Evolutionary conservation across 2,888 invertebrate species (phyloP).

Genomic region (Drosophila neutralis): DNA sequence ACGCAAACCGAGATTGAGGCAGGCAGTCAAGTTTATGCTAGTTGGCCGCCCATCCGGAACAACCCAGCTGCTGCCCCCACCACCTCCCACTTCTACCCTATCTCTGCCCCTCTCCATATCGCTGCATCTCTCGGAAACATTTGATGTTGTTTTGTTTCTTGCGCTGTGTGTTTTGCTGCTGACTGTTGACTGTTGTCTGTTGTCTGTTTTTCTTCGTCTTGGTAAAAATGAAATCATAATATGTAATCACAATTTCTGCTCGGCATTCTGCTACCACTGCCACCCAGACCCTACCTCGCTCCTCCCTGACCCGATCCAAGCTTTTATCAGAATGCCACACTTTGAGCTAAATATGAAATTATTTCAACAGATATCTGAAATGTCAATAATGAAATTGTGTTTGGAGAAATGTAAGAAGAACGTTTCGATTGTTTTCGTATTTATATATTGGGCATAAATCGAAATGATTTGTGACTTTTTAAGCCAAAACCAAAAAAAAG

Average conservation of each 20-base stretch:
- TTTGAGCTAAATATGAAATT: not conserved
- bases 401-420: not conserved
- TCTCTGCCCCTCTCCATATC: not conserved
- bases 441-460: not conserved
- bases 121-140: not conserved
- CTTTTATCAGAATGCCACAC: not conserved
- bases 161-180: conserved; percentile 7
- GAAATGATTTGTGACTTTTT: not conserved
- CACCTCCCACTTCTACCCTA: not conserved
- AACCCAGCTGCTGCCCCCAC: not conserved
- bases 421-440: not conserved
- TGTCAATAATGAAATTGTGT: not conserved
- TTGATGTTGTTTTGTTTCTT: conserved; percentile 30
- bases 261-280: not conserved
- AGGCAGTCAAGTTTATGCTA: conserved; percentile 37
- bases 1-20: conserved; percentile 1
- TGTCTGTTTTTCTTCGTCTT: conserved; percentile 13
- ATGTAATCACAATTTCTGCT: conserved; percentile 43
- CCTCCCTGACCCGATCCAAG: not conserved
- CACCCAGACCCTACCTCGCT: not conserved
- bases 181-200: conserved; percentile 5
- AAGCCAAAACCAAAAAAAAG: no score
- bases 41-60: conserved; percentile 40
- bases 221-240: conserved; percentile 50
- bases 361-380: not conserved